Evolutionary conservation across 2,797 vertebrate genomes (phyloP).

Genomic region (Danio tinwini): DNA sequence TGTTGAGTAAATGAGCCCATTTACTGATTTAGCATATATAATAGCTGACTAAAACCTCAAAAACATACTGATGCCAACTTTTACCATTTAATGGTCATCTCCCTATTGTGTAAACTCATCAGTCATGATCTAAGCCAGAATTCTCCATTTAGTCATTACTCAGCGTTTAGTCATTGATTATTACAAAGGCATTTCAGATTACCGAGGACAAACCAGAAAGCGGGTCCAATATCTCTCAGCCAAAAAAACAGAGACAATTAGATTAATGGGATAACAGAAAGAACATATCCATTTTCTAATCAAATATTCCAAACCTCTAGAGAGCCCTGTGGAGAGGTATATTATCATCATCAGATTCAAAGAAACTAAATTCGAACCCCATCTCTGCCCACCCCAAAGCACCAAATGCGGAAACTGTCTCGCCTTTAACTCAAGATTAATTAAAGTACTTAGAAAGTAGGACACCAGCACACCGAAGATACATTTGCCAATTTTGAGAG

Average conservation of each 20-base stretch:
- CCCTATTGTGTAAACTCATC: background rate
- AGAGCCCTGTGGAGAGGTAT: background rate
- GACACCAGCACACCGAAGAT: conserved; percentile 31
- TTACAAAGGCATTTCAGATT: conserved; percentile 12
- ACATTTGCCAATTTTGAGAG: conserved; percentile 14
- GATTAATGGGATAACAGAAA: background rate
- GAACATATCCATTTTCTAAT: background rate
- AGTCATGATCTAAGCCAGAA: background rate
- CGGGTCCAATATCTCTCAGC: background rate
- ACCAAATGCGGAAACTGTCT: background rate
- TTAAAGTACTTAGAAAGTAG: conserved; percentile 40
- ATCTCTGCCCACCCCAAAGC: conserved; percentile 7
- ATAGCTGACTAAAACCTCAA: background rate
- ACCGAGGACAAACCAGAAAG: background rate
- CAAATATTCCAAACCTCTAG: background rate
- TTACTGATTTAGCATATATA: no score
- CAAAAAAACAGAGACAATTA: background rate
- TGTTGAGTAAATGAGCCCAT: no score
- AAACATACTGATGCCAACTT: background rate
- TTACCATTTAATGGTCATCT: background rate
- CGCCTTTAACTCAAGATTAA: conserved; percentile 39
- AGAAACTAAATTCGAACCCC: conserved; percentile 1
- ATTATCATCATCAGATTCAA: background rate
- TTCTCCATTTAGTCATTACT: background rate
- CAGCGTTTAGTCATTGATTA: background rate